Base-by-base conservation (phyloP, 2,888 invertebrate species). In the Tetanocera ferruginea region DNA sequence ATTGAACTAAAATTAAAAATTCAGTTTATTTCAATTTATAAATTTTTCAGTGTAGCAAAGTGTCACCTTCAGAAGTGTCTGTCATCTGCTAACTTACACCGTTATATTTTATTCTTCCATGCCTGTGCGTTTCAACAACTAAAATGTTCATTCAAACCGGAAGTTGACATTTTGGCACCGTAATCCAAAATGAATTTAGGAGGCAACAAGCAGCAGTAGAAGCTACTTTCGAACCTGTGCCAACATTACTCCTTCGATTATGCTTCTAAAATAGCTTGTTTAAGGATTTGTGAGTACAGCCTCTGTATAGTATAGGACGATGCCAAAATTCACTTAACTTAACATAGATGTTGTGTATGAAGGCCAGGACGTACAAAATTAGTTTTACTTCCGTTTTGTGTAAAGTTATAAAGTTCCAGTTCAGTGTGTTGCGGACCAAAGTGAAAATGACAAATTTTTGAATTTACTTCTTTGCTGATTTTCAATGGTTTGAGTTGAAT, bases 111-210 rank as follows among this genome's bases (percentile, higher is more conserved):
- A 43, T 14, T 43, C 11, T 43, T 43, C 43, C 43, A 43, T 11
- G 43, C 43, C 43, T 37, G 66, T 34, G 11, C 19, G 28, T 66
- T 37, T 19, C 19, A 14, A 23, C 14, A 28, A 49, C 28, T 52
- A 28, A 51, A 69, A 19, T 71, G 52, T 71, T 71, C 49, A 19
- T 62, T 57, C 55, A 25, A 60, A 31, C 60, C 76, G 76, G 76
- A 76, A 76, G 76, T 69, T 76, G 76, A 69, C 76, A 76, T 69
- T 76, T 76, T 76, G 76, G 76, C 76, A 76, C 37, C 31, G 69
- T 70, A 69, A 69, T 25, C 76, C 60, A 34, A 37, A 49, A 57
- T 52, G 76, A 14, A 23, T 25, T 23, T 60, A 17, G 34, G 49
- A 17, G 43, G 55, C 37, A n/a, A 66, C 70, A 11, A 64, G 3